Conservation (phyloP, 2,797 vertebrate species). For the Choloepus didactylus region DNA sequence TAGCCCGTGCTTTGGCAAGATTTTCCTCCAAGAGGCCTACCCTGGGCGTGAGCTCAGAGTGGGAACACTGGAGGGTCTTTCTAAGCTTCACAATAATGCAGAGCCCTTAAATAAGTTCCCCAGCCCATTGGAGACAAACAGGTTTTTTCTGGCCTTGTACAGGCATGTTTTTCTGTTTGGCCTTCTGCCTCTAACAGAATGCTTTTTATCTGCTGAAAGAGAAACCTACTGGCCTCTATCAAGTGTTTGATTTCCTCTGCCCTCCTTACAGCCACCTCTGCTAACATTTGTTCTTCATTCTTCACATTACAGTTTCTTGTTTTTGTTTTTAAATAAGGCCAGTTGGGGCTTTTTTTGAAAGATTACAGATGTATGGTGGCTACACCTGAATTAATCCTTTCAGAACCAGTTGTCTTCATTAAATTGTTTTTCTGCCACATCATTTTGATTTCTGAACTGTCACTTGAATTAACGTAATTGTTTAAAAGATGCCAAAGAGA, state of each 20-base stretch:
- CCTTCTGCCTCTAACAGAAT: not conserved
- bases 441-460: not conserved
- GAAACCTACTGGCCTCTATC: not conserved
- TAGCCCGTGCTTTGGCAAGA: not conserved
- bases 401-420: conserved; percentile 8
- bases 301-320: not conserved
- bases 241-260: conserved; percentile 47
- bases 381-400: conserved; percentile 37
- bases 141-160: not conserved
- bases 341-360: not conserved
- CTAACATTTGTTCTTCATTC: not conserved
- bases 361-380: not conserved
- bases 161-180: not conserved
- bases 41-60: not conserved
- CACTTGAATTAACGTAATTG: not conserved
- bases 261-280: conserved; percentile 11
- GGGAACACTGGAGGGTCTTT: not conserved
- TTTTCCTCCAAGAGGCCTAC: not conserved
- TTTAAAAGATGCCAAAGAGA: not conserved
- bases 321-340: not conserved
- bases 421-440: not conserved
- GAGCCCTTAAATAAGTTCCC: conserved; percentile 55
- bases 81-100: conserved; percentile 45
- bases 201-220: conserved; percentile 59
- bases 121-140: conserved; percentile 58